These are phyloP conservation scores for Eurosta solidaginis DNA, from an alignment of 1,140 invertebrate genomes.

Conservation along the genomic window DNA sequence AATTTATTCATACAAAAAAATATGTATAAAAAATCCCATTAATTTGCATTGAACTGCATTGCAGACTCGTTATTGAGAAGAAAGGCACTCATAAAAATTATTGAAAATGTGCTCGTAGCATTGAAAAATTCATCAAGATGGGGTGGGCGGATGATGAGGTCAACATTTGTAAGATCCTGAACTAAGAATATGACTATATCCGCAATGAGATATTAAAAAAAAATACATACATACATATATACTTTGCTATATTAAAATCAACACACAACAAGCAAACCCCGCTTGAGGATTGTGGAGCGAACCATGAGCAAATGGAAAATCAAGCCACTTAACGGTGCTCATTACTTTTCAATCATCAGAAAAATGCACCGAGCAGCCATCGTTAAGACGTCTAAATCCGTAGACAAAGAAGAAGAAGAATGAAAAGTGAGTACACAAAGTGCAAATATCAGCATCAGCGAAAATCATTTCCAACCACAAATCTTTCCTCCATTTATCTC, in stretches of 20 bases:
- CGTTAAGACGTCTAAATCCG: not conserved
- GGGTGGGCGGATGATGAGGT: not conserved
- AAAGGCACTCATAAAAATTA: not conserved
- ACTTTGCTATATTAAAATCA: not conserved
- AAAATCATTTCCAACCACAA: not conserved
- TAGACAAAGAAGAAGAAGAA: not conserved
- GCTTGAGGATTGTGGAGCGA: not conserved
- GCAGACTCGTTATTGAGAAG: not conserved
- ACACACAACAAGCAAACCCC: not conserved
- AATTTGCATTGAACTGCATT: slow-evolving; percentile 15
- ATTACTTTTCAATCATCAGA: slow-evolving; percentile 24
- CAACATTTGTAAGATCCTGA: not conserved
- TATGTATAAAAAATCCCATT: not conserved
- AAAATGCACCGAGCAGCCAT: slow-evolving; percentile 5
- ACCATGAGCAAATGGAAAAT: not conserved
- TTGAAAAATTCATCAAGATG: no score
- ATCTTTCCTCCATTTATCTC: not conserved
- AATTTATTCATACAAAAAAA: not conserved
- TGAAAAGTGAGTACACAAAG: not conserved
- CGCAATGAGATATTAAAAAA: slow-evolving; percentile 17
- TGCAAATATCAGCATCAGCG: slow-evolving; percentile 6
- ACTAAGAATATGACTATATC: slow-evolving; percentile 3
- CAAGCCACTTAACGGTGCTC: slow-evolving; percentile 27
- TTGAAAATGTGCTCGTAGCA: not conserved
- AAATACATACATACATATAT: not conserved